Evolutionary conservation across 2,888 invertebrate genomes (phyloP), one percentile per base, ranked within the genome.

Genomic region (Chymomyza amoena): DNA sequence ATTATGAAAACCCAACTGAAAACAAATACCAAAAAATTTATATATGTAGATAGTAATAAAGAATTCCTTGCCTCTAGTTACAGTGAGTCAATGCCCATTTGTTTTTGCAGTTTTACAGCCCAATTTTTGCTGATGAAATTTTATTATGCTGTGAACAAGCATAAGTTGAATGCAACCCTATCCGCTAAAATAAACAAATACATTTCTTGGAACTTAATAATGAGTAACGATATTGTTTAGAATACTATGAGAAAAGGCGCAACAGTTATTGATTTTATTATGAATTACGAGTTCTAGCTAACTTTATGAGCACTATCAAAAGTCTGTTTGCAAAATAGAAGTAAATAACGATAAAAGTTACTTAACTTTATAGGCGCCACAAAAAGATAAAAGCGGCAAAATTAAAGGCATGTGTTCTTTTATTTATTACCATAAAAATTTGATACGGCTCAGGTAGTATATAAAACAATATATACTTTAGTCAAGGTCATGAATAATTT

Each of bases 71-170:
- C 4, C 39, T 45, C 13, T 13, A 13, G 3, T 13, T 45, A 13
- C 39, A 45, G 39, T 45, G 39, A 45, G 13, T 45, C 39, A 45
- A 13, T 0, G 4, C 4, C 10, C 13, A 45, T 45, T 13, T 45
- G 10, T 45, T 45, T 45, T 0, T 10, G 39, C 25, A 20, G 32
- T 25, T 13, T 45, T 32, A 32, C 6, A 57, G 18, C 7, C 52
- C 52, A 9, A 5, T 52, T 66, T 73, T 66, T 50, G 75, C 80
- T 81, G 81, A 81, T 72, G 83, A 80, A 81, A 81, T 80, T 64
- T 68, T 64, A 28, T 13, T 45, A 45, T 13, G 13, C 39, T 45
- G 1, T 45, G 13, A 45, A 4, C 39, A 45, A 45, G 39, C 39
- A 45, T 32, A 32, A 32, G 32, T 32, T 32, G 9, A 32, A 32